Conservation (phyloP, 2,113 vertebrate genomes). For the Ictalurus punctatus region DNA sequence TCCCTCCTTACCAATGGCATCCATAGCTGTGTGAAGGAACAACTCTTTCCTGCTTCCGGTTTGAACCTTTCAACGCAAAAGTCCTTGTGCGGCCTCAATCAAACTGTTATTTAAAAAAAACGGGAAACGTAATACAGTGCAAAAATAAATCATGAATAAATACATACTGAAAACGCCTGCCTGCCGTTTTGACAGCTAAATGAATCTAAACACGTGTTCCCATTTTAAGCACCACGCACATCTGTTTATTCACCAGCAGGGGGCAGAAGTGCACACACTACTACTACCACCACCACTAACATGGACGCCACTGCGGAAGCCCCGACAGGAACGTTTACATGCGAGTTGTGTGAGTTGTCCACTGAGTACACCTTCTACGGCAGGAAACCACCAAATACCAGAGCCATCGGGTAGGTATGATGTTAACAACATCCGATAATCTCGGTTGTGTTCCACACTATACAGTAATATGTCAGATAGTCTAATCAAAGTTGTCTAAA, state of each 20-base stretch:
- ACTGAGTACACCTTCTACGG: constrained; percentile 78
- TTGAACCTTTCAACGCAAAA: constrained; percentile 11
- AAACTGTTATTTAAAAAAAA: not conserved
- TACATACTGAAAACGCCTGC: not conserved
- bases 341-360: constrained; percentile 77
- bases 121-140: not conserved
- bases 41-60: constrained; percentile 16
- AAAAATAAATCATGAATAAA: not conserved
- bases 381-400: constrained; percentile 79
- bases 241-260: constrained; percentile 6
- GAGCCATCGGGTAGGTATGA: constrained; percentile 79
- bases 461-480: not conserved
- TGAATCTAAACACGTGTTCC: not conserved
- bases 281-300: not conserved
- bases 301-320: constrained; percentile 44
- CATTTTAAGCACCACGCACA: not conserved
- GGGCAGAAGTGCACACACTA: not conserved
- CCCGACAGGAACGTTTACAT: constrained; percentile 72
- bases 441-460: not conserved
- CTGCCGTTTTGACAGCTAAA: not conserved
- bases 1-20: constrained; percentile 30
- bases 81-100: not conserved
- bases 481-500: not conserved
- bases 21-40: constrained; percentile 7
- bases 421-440: not conserved